Base-by-base conservation (phyloP, 2,797 vertebrate genomes). In the Leucoraja ocellata region DNA sequence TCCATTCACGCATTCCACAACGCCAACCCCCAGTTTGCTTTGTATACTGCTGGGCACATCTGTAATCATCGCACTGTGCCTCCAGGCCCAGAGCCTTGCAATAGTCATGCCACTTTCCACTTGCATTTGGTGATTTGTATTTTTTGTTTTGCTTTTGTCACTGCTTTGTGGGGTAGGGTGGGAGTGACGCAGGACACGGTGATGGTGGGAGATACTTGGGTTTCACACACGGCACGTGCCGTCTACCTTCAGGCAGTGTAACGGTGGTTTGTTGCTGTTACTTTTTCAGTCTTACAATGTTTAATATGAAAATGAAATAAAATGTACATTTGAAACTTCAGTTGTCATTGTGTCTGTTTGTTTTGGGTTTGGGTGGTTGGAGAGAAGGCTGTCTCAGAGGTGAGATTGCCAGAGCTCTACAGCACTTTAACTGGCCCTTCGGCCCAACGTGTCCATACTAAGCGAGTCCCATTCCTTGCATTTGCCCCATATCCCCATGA, bases 301-400 rank as follows among this genome's bases (percentile, higher is more conserved):
- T 84, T 84, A 84, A 84, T 84, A 61, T 58, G 28, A 61, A 84
- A 84, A 61, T 28, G 25, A 84, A 84, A 84, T 84, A 84, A 84
- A 84, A 84, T 61, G 25, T 61, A 84, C 81, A 61, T 84, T 84
- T 84, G 54, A 84, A 84, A 54, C 61, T 61, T 0, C 54, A n/a
- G 54, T 25, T 11, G 1, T 1, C 14, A 23, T 84, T 28, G 58
- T 28, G 54, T 84, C 16, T 25, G 0, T 23, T 5, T 73, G 71
- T 21, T 25, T 73, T 68, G 13, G 65, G 5, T 13, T 68, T 68
- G 46, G 65, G 65, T 68, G 65, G 18, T 2, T 68, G 46, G 2
- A 3, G 46, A 46, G 46, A 46, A 4, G 2, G 46, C 46, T 46
- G 46, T 46, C 46, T 46, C 46, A 46, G 46, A 46, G 46, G 46